Conservation (phyloP, 1,140 invertebrate genomes). For the Acromyrmex charruanus region DNA sequence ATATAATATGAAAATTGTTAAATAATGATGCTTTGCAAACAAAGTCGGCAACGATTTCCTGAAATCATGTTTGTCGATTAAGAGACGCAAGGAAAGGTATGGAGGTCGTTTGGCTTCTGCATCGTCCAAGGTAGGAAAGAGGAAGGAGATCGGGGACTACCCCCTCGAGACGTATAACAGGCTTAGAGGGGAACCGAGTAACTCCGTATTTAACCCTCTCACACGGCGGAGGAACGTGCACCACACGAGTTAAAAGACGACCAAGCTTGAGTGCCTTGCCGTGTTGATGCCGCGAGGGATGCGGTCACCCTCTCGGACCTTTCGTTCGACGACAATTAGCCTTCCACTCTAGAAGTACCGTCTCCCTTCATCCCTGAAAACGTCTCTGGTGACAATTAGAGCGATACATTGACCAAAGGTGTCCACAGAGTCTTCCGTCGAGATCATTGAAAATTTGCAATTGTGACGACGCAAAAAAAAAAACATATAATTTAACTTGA, state of each 20-base stretch:
- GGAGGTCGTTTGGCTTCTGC: constrained; percentile 73
- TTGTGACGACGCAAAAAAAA: neutral
- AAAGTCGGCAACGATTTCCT: constrained; percentile 14
- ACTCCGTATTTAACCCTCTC: constrained; percentile 78
- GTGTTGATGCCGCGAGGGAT: constrained; percentile 79
- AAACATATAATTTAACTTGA: neutral
- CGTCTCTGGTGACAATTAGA: constrained; percentile 71
- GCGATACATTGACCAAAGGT: constrained; percentile 56
- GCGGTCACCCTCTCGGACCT: constrained; percentile 78
- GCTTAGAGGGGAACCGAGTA: constrained; percentile 75
- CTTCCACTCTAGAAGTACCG: constrained; percentile 69
- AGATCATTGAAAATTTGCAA: constrained; percentile 12
- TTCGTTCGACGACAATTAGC: constrained; percentile 81
- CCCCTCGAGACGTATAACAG: constrained; percentile 76
- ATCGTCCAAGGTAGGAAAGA: constrained; percentile 71
- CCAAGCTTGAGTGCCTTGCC: constrained; percentile 84
- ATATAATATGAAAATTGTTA: neutral
- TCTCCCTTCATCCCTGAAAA: constrained; percentile 72
- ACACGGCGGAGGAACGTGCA: constrained; percentile 73
- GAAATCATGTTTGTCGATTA: constrained; percentile 66
- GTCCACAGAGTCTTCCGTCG: constrained; percentile 3
- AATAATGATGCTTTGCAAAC: neutral
- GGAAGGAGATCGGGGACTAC: constrained; percentile 68
- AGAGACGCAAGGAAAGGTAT: constrained; percentile 65
- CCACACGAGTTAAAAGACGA: constrained; percentile 84